A percentile compares a stretch with the other conserved stretches of the same genome.
These are phyloP conservation scores for Sturnus vulgaris DNA, from an alignment of 2,113 vertebrate genomes.

Conservation along the genomic window DNA sequence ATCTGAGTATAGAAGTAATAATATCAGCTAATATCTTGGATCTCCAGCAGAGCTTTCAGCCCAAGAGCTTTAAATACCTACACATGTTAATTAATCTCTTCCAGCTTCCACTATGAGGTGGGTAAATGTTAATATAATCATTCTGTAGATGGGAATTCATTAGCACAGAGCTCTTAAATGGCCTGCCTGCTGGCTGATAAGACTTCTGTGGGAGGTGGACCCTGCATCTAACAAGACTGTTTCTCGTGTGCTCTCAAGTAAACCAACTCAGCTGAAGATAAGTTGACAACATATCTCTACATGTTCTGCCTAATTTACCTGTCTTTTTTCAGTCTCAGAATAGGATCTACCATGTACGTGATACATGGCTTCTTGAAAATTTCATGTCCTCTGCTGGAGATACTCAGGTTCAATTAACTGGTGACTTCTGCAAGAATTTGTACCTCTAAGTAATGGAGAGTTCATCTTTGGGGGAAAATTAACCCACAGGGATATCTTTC, in stretches of 20 bases:
- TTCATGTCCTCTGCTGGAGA: neutral
- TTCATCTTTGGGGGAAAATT: neutral
- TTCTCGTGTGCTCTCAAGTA: neutral
- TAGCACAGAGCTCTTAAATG: neutral
- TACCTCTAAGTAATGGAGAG: neutral
- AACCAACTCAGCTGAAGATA: neutral
- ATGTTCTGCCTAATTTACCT: neutral
- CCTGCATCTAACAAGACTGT: neutral
- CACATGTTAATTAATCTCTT: conserved; percentile 23
- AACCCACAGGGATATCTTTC: neutral
- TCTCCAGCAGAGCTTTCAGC: neutral
- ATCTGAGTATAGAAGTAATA: neutral
- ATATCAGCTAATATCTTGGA: neutral
- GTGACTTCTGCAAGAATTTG: neutral
- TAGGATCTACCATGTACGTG: neutral
- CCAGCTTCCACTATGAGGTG: neutral
- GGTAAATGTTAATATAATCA: neutral
- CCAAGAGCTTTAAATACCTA: conserved; percentile 3
- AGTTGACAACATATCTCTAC: neutral
- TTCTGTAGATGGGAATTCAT: neutral
- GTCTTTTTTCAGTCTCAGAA: neutral
- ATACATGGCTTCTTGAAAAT: neutral
- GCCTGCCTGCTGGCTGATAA: neutral
- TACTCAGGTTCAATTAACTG: neutral
- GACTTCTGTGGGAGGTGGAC: neutral